Evolutionary conservation across 64 coral and sea anemone genomes (phyloP).

Genomic region (Cladopsammia gracilis): DNA sequence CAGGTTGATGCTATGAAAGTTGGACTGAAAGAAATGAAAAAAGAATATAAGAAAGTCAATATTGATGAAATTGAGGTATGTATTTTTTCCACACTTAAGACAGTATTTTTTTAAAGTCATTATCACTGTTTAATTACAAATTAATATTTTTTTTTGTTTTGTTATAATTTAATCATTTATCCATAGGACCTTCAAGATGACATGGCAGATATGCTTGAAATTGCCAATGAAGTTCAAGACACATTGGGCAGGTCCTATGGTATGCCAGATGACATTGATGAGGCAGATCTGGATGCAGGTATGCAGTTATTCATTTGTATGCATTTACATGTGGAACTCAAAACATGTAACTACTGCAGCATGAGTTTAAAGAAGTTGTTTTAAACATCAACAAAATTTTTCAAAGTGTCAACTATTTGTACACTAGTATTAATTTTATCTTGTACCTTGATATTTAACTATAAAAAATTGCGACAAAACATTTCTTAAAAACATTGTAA

Average conservation of each 20-base stretch:
- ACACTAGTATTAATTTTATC: too few relatives aligned
- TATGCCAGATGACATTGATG: conserved; percentile 95
- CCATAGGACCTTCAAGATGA: conserved; percentile 99
- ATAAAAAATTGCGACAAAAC: too few relatives aligned
- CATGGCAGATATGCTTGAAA: conserved; percentile 96
- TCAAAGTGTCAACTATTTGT: too few relatives aligned
- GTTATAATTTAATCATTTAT: background rate
- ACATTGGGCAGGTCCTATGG: conserved; percentile 92
- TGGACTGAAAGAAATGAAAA: conserved; percentile 99
- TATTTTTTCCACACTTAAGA: too few relatives aligned
- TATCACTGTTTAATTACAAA: background rate
- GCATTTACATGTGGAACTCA: too few relatives aligned
- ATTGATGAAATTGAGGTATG: conserved; percentile 99
- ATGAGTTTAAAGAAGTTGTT: too few relatives aligned
- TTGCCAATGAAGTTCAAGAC: conserved; percentile 98
- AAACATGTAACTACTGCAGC: too few relatives aligned
- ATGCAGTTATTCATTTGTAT: background rate
- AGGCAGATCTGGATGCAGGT: conserved; percentile 98
- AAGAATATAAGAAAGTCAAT: conserved; percentile 97
- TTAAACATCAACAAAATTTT: too few relatives aligned
- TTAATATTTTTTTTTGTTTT: background rate
- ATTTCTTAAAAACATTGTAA: too few relatives aligned
- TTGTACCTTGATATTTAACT: too few relatives aligned
- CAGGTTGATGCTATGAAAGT: conserved; percentile 99
- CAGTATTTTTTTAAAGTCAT: too few relatives aligned